Evolutionary conservation across 1,140 invertebrate genomes (phyloP).

Genomic region (Vollenhovia emeryi): DNA sequence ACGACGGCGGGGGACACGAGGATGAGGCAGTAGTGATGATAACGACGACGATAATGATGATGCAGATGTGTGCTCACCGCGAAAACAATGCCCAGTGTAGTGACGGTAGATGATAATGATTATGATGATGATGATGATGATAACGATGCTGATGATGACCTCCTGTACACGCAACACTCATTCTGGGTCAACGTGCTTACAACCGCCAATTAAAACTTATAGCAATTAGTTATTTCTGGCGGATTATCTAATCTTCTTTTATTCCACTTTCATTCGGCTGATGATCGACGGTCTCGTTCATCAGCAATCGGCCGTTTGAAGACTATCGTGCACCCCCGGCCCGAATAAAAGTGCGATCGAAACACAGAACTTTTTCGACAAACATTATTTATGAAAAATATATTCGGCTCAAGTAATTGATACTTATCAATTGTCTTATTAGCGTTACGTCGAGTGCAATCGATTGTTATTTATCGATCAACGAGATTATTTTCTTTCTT

Average conservation of each 20-base stretch:
- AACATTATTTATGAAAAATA: not conserved
- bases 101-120: slow-evolving; percentile 23
- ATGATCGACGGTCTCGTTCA: not conserved
- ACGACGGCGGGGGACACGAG: not conserved
- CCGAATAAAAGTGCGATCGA: not conserved
- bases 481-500: not conserved
- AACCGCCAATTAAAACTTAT: not conserved
- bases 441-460: not conserved
- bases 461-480: not conserved
- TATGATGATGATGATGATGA: slow-evolving; percentile 36
- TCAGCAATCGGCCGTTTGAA: slow-evolving; percentile 11
- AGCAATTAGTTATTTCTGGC: slow-evolving; percentile 11
- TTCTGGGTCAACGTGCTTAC: not conserved
- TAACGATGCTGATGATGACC: slow-evolving; percentile 21
- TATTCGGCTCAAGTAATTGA: not conserved
- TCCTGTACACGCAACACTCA: not conserved
- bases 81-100: slow-evolving; percentile 5
- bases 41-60: not conserved
- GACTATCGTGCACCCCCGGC: not conserved
- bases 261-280: slow-evolving; percentile 30
- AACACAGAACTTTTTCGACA: not conserved
- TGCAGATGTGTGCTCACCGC: not conserved
- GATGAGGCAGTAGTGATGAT: slow-evolving; percentile 1
- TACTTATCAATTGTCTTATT: not conserved
- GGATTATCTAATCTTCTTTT: slow-evolving; percentile 16